Base-by-base conservation (phyloP, 2,797 vertebrate genomes). In the Microctenopoma stevenorrisi region DNA sequence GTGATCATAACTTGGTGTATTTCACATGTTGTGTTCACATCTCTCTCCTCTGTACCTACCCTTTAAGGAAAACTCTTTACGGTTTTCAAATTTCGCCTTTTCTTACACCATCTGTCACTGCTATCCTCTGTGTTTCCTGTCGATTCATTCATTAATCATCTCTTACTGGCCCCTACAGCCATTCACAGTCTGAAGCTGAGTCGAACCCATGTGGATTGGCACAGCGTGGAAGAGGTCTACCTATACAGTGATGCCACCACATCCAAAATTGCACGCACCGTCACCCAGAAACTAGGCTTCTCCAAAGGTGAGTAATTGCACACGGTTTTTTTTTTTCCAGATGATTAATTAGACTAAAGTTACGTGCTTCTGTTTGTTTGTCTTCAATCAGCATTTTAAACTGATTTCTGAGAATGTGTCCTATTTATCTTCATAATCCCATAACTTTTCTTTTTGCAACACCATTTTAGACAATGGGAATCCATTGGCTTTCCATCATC, bases 181-280 rank as follows among this genome's bases (percentile, higher is more conserved):
- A 88, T 97, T 83, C 96, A 98, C 78, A 96, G 96, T 83, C 90
- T 97, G 56, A 98, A 99, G 93, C 77, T 99, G 87, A 99, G 96
- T 76, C 95, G 97, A 44, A 98, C 93, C 77, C 98, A 99, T 0
- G 96, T 99, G 76, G 98, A 99, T 82, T 99, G 98, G 98, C 97
- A 99, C 89, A 95, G 96, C 11, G 93, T 98, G 90, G 96, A 99
- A 12, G 97, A 99, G 79, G 96, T 99, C 0, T 99, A 99, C 90
- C 95, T 99, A 71, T 99, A 99, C 92, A 99, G 98, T 14, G 98
- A 99, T 33, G 96, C 97, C 74, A 99, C 98, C 28, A 99, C 98
- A 9, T 99, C 97, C 70, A 99, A 99, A 93, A 99, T 99, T 66
- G 98, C 98, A 48, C 95, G 98, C 81, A 98, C 96, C 0, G 98